Percentiles rank a stretch among this genome's conserved stretches.
These are phyloP conservation scores for Mus spicilegus DNA, from an alignment of 2,113 vertebrate genomes.

Conservation along the genomic window DNA sequence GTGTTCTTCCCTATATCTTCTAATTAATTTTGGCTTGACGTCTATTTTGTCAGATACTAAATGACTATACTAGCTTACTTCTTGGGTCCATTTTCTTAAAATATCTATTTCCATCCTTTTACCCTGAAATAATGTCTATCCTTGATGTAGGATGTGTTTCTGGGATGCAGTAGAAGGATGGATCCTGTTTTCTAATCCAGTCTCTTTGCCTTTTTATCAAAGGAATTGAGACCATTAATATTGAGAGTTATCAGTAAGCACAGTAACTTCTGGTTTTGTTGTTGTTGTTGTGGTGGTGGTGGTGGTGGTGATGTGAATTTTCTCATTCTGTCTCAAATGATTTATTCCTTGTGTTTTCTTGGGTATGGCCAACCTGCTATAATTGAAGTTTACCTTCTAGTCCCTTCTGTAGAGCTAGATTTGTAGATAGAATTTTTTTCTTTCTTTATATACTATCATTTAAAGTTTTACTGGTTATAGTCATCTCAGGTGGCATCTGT, in stretches of 20 bases:
- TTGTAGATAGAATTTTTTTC: background rate
- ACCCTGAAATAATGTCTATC: background rate
- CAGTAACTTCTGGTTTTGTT: background rate
- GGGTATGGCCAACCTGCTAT: background rate
- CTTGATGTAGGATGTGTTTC: background rate
- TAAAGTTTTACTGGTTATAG: background rate
- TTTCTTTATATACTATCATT: background rate
- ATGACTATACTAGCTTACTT: background rate
- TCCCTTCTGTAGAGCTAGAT: background rate
- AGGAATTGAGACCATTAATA: background rate
- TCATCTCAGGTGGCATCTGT: background rate
- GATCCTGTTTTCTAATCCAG: background rate
- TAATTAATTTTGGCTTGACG: background rate
- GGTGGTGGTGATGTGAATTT: background rate
- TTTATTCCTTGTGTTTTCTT: background rate
- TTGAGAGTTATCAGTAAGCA: background rate
- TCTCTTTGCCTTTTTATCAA: background rate
- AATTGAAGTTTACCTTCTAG: background rate
- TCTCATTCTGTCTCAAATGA: background rate
- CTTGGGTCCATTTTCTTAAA: background rate
- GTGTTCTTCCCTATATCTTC: background rate
- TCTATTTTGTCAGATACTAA: background rate
- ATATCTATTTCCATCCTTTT: background rate
- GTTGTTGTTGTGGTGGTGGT: background rate
- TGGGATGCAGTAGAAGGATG: background rate